Percentiles rank a stretch among this genome's conserved stretches.
Conservation (phyloP, 2,888 invertebrate genomes). For the Adelognathus sp. region DNA sequence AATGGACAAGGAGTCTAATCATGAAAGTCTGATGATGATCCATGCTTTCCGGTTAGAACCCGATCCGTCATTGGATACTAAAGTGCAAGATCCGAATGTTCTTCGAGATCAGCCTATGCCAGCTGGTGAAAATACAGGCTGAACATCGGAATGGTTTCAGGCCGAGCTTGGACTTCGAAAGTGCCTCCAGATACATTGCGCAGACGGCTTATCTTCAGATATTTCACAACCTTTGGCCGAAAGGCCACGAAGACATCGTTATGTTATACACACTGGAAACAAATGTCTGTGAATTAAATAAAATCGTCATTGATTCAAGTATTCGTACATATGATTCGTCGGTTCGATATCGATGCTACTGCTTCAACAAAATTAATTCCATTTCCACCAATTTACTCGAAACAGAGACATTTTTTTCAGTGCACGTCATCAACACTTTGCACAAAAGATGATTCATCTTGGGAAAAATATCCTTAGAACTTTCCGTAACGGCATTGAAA, state of each 20-base stretch:
- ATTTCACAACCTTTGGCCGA: background rate
- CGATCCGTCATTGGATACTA: background rate
- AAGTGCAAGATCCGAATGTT: background rate
- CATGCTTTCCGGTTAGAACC: background rate
- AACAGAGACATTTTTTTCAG: too few relatives aligned
- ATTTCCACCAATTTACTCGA: too few relatives aligned
- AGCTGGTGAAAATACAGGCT: background rate
- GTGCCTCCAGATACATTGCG: constrained; percentile 12
- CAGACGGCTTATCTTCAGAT: background rate
- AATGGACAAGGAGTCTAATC: background rate
- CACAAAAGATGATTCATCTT: too few relatives aligned
- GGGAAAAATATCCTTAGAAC: too few relatives aligned
- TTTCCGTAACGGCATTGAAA: too few relatives aligned
- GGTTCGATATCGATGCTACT: too few relatives aligned
- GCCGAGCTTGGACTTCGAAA: constrained; percentile 26
- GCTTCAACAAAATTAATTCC: too few relatives aligned
- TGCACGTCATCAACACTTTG: too few relatives aligned
- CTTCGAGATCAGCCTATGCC: background rate
- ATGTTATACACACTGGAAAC: background rate
- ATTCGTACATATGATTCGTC: too few relatives aligned
- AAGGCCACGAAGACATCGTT: background rate
- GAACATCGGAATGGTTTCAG: constrained; percentile 48
- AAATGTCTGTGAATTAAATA: background rate
- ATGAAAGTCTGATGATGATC: background rate
- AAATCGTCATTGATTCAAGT: too few relatives aligned